Evolutionary conservation across 2,113 vertebrate genomes (phyloP), one percentile per base, ranked within the genome.

Genomic region (Thamnaconus septentrionalis): DNA sequence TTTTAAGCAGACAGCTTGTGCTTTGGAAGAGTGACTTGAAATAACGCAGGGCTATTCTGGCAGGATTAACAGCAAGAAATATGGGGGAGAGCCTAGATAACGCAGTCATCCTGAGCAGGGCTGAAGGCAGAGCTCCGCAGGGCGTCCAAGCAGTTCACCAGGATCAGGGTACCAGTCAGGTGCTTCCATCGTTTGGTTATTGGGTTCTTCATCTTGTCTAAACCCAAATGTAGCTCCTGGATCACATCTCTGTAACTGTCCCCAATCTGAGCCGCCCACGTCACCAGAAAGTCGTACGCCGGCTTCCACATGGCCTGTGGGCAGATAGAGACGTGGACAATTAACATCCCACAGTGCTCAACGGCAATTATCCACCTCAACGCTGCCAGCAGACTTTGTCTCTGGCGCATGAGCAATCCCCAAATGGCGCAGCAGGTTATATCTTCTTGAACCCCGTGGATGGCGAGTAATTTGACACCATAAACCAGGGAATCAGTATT

Each of bases 161-260:
- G 93, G 84, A 99, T 95, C n/a, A 99, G 89, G 0, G 97, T 93
- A 61, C 97, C 97, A 0, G 96, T 98, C 79, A 98, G 94, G 84
- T 99, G 97, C 59, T 95, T 98, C 97, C 97, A 99, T 74, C 94
- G 94, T 52, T 94, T 97, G 69, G 96, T 99, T 88, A 99, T 95
- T 75, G 97, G 97, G 77, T 85, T 98, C 76, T 96, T 96, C 97
- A 99, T 99, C 82, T 91, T 95, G 89, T 99, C 97, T 69, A 99
- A 89, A 44, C 95, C 97, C 0, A 87, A 84, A 87, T 99, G 97
- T 56, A 99, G 92, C 78, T 99, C 97, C 83, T 99, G 97, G 86
- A 98, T 95, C 73, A 99, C 94, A 0, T 99, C 97, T 0, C 97
- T 83, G 87, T 98, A 99, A 90, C 97, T 99, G 86, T 99, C 97